Base-by-base conservation (phyloP, 2,797 vertebrate species). In the Eulemur coronatus region DNA sequence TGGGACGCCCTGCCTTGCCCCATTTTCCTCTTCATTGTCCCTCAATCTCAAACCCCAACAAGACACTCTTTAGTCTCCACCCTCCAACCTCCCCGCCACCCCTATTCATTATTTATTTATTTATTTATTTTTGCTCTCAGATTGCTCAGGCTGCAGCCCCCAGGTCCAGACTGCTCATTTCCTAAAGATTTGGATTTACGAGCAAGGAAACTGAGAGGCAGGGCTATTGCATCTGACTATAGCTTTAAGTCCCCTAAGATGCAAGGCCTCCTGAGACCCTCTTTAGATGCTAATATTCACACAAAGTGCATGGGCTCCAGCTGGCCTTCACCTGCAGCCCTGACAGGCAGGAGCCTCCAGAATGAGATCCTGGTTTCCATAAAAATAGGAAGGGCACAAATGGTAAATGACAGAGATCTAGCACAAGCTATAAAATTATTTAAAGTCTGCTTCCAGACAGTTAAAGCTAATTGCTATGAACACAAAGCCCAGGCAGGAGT, bases 251-350 rank as follows among this genome's bases (percentile, higher is more conserved):
- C 96, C 96, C 89, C 11, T 8, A 72, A 95, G 97, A 80, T 88
- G 38, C 0, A 0, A 10, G 91, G 92, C 90, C 88, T 91, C 9
- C 5, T 4, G 97, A 52, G 82, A 30, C 75, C 88, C 89, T 98
- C 82, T 97, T 98, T 97, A 97, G 84, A 78, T 97, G 98, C 97
- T 97, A 96, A 97, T 98, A 69, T 94, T 95, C 85, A 96, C 96
- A 76, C 93, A 79, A 43, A 80, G 57, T 67, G 88, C 78, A n/a
- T 90, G 89, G 96, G 94, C 94, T 98, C 95, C 96, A 97, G 96
- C 97, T 98, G 98, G 97, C 93, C 92, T 98, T 98, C 97, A 98
- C 97, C 97, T 98, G 98, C 97, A 98, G 86, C 97, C 94, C 93
- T 94, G 15, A 65, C 96, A 94, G 43, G 28, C 2, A 57, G 89